These are phyloP conservation scores for Silvanus unidentatus DNA, from an alignment of 2,888 invertebrate species.

Conservation along the genomic window DNA sequence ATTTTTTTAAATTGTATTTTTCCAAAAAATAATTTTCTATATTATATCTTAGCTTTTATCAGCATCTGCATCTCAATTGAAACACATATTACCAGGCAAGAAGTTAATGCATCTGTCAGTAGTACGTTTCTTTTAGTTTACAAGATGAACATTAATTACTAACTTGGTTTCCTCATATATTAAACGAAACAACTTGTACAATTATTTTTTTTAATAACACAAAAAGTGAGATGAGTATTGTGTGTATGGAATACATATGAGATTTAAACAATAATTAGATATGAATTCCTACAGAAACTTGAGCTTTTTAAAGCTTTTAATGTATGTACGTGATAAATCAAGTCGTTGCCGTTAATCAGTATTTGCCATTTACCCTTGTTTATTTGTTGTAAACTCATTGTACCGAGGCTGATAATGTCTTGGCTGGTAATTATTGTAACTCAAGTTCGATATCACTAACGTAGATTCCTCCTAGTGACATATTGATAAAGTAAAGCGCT, in stretches of 20 bases:
- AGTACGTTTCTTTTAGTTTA: slow-evolving; percentile 32
- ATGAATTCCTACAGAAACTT: no score
- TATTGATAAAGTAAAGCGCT: slow-evolving; percentile 34
- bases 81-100: slow-evolving; percentile 34
- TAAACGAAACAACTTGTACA: not conserved
- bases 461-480: slow-evolving; percentile 30
- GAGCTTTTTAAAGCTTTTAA: no score
- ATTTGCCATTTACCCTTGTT: no score
- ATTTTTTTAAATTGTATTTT: slow-evolving; percentile 12
- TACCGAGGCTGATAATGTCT: no score
- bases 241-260: no score
- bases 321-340: no score
- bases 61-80: slow-evolving; percentile 36
- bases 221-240: no score
- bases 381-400: no score
- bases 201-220: slow-evolving; percentile 2
- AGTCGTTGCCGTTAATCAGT: no score
- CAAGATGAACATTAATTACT: slow-evolving; percentile 36
- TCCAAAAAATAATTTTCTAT: slow-evolving; percentile 31
- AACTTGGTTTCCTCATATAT: slow-evolving; percentile 3
- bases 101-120: slow-evolving; percentile 42
- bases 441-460: slow-evolving; percentile 10
- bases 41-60: slow-evolving; percentile 34
- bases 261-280: no score
- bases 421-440: slow-evolving; percentile 2